These are phyloP conservation scores for Sarcophaga subvicina DNA, from an alignment of 2,888 invertebrate species.

Conservation along the genomic window DNA sequence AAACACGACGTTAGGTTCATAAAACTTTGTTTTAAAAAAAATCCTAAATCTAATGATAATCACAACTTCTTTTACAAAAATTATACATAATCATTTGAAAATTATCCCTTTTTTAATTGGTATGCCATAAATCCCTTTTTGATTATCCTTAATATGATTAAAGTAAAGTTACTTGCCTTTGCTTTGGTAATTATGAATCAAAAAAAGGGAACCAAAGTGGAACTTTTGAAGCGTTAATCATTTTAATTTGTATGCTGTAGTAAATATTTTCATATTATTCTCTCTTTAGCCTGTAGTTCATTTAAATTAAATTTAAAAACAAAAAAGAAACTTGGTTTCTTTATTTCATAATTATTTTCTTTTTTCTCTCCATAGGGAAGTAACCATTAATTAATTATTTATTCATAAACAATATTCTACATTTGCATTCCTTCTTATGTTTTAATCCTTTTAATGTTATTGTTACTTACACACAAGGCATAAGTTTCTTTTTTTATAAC, in stretches of 20 bases:
- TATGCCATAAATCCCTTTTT: background rate
- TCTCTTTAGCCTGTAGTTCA: background rate
- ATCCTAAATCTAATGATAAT: constrained; percentile 5
- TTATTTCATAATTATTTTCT: background rate
- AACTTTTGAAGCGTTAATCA: constrained; percentile 33
- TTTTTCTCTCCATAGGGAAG: constrained; percentile 24
- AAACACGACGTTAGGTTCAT: too few relatives aligned
- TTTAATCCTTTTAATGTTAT: constrained; percentile 36
- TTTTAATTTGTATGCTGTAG: constrained; percentile 34
- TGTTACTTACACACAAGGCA: constrained; percentile 28
- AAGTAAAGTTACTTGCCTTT: background rate
- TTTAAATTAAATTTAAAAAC: constrained; percentile 15
- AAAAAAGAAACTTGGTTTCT: constrained; percentile 23
- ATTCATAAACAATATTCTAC: constrained; percentile 54
- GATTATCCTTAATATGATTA: background rate
- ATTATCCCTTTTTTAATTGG: constrained; percentile 3
- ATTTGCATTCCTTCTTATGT: constrained; percentile 22
- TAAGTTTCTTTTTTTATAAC: constrained; percentile 4
- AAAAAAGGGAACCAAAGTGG: background rate
- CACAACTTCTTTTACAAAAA: background rate
- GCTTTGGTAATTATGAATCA: background rate
- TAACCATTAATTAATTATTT: constrained; percentile 66
- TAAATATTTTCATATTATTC: background rate
- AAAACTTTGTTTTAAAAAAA: constrained; percentile 45
- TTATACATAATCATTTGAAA: constrained; percentile 3